Base-by-base conservation (phyloP, 2,888 invertebrate species). In the Synergus gifuensis region DNA sequence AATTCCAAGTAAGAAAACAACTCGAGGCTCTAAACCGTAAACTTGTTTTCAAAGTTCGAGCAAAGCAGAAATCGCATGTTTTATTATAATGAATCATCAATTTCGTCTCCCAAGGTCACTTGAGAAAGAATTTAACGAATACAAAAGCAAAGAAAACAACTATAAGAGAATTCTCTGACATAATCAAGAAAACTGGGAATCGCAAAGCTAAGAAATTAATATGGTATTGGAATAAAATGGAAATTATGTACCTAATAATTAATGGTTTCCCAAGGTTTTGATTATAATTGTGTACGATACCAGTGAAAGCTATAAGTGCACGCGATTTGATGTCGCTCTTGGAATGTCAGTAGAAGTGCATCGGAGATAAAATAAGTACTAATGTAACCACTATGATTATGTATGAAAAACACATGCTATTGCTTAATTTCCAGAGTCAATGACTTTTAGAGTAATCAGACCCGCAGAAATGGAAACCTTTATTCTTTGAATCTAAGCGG, bases 371-470 rank as follows among this genome's bases (percentile, higher is more conserved):
- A n/a, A 54, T 49, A 49, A 73, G 73, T 69, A 36, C 9, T 73
- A 73, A 40, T 73, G 36, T 54, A 73, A 54, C 16, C 22, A 54
- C 49, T 28, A 28, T 22, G n/a, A 73, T 73, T 73, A 36, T 11
- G 1, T n/a, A 49, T 36, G 36, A 36, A 54, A 49, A 49, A 49
- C 4, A 49, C 36, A 73, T 16, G 16, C 2, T 49, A 28, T 49
- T 73, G 73, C 49, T 46, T n/a, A 49, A 73, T 36, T 73, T 44
- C 12, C n/a, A n/a, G 16, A 49, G 73, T n/a, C 49, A 73, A 73
- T 54, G 36, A 54, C 36, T 73, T 54, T 16, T 49, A 28, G 28
- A 49, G 28, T 46, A 4, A 49, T 36, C 46, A 36, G 36, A 69
- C 46, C 49, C n/a, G 44, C 9, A 49, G 28, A 49, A 54, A 11